Conservation (phyloP, 2,113 vertebrate genomes). For the Aspiorhynchus laticeps region DNA sequence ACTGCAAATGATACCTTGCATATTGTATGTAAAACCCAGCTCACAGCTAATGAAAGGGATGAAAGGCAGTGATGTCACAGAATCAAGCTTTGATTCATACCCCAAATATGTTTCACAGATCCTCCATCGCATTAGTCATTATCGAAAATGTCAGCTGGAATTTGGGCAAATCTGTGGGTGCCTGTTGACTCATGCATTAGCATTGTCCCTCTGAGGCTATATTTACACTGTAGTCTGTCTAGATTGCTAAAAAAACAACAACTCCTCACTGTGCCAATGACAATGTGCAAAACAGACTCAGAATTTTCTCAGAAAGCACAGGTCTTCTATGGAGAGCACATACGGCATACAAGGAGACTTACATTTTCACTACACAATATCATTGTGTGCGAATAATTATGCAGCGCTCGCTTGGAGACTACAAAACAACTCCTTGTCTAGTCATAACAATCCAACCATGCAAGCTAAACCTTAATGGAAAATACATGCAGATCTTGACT, state of each 20-base stretch:
- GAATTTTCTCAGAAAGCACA: background rate
- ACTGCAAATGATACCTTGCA: background rate
- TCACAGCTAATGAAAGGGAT: background rate
- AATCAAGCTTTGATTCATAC: slow-evolving; percentile 34
- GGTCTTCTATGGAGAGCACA: background rate
- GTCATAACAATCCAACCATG: slow-evolving; percentile 5
- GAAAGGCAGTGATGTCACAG: slow-evolving; percentile 17
- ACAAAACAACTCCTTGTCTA: background rate
- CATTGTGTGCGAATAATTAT: background rate
- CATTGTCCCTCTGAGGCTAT: slow-evolving; percentile 28
- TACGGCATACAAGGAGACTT: background rate
- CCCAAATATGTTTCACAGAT: slow-evolving; percentile 23
- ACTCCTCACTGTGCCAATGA: slow-evolving; percentile 12
- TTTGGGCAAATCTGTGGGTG: slow-evolving; percentile 48
- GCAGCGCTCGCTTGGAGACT: background rate
- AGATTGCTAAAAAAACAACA: slow-evolving; percentile 5
- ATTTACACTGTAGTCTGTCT: slow-evolving; percentile 34
- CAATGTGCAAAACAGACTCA: slow-evolving; percentile 17
- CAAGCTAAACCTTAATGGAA: slow-evolving; percentile 19
- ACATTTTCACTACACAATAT: background rate
- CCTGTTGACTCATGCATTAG: slow-evolving; percentile 51
- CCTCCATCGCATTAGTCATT: slow-evolving; percentile 46
- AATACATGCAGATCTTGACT: slow-evolving; percentile 25
- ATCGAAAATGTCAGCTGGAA: slow-evolving; percentile 47
- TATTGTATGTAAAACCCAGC: background rate